Evolutionary conservation across 2,113 vertebrate species (phyloP), one percentile per base, ranked within the genome.

Genomic region (Ictidomys tridecemlineatus): DNA sequence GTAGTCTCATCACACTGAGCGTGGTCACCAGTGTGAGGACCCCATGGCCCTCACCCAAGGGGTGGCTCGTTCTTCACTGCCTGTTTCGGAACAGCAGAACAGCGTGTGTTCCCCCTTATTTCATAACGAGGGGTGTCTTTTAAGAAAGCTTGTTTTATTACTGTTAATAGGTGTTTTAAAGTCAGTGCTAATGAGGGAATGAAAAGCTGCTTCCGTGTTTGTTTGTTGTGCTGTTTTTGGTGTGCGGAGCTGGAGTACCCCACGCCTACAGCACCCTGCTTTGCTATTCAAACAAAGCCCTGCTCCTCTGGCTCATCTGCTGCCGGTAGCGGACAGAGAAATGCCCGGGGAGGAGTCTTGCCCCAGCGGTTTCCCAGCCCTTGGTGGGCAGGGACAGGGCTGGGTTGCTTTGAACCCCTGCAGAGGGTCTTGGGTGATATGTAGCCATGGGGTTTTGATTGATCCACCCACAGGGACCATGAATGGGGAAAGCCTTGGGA

Each of bases 121-220:
- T 97, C 87, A 56, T 95, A 96, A 97, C 58, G 72, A 95, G 53
- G 65, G 65, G 34, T 63, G 5, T 87, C 74, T 96, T 96, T 96
- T 94, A 95, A 96, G 96, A 93, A 74, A 91, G 70, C 94, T 86
- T 96, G 93, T 97, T 97, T 96, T 96, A 95, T 83, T 91, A 69
- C 93, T 93, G 65, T 95, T 95, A 96, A 86, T 94, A 78, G 95
- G 56, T 96, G 94, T 96, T 94, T 97, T 87, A 76, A 96, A 94
- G 85, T 88, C 61, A 85, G 67, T 92, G 80, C 79, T 97, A 97
- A 97, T 93, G 94, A 97, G 96, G 65, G 91, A 89, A 85, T 97
- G 84, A 97, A 95, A 97, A 90, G 89, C 80, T 53, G 92, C 76
- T 97, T 94, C 84, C 80, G 69, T 94, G 96, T 97, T 98, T 97